These are phyloP conservation scores for Menidia menidia DNA, from an alignment of 2,797 vertebrate species.

Conservation along the genomic window DNA sequence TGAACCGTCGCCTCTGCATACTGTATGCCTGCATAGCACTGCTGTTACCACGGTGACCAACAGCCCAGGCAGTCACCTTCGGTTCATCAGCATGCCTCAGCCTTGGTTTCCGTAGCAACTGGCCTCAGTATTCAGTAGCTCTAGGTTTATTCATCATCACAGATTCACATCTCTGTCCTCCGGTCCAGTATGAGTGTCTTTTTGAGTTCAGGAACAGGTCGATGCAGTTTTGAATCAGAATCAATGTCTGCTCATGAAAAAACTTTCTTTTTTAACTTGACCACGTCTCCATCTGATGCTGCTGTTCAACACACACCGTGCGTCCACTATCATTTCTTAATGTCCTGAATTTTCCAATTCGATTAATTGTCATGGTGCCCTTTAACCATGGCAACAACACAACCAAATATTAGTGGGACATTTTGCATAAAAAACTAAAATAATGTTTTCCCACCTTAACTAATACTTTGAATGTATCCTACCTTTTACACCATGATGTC, in stretches of 20 bases:
- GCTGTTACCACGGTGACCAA: conserved; percentile 74
- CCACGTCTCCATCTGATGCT: neutral
- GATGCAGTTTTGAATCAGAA: conserved; percentile 7
- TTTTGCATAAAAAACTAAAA: neutral
- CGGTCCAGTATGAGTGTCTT: neutral
- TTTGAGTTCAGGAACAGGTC: conserved; percentile 6
- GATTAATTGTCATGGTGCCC: neutral
- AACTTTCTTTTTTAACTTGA: too few species aligned
- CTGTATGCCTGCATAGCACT: conserved; percentile 35
- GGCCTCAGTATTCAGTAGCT: conserved; percentile 58
- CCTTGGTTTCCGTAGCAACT: conserved; percentile 72
- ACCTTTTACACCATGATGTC: too few species aligned
- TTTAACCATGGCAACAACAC: neutral
- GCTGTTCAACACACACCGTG: neutral
- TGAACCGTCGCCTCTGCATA: conserved; percentile 16
- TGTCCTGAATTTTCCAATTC: neutral
- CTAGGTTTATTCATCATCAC: conserved; percentile 60
- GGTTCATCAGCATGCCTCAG: conserved; percentile 59
- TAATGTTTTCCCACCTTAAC: neutral
- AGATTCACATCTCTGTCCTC: conserved; percentile 34
- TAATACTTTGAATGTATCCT: too few species aligned
- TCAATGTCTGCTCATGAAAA: too few species aligned
- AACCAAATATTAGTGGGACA: neutral
- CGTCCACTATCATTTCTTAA: neutral
- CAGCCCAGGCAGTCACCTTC: conserved; percentile 65